phyloP scores from a whole-genome alignment of 2,888 invertebrate genomes.

The Troides oblongomaculatus region DNA sequence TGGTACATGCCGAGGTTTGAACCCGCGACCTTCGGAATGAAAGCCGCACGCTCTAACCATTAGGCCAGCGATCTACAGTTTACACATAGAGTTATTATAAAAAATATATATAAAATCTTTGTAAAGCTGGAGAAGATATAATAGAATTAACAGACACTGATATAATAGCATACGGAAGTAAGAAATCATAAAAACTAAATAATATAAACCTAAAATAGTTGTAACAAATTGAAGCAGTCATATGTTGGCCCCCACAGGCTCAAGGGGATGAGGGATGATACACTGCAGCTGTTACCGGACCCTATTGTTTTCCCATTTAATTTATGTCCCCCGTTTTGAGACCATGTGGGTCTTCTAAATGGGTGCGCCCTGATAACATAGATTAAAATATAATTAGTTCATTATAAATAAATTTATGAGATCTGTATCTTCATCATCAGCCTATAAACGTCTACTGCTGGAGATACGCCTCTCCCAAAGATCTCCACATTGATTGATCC shows the following conservation, averaged over 20 bases:
- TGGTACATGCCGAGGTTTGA: too few species aligned
- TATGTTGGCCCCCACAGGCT: neutral
- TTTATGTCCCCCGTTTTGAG: conserved; percentile 23
- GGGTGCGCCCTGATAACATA: conserved; percentile 8
- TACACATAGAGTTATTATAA: too few species aligned
- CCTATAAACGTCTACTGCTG: too few species aligned
- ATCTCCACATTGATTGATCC: too few species aligned
- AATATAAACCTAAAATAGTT: neutral
- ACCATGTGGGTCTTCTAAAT: conserved; percentile 9
- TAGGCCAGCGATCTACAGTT: too few species aligned
- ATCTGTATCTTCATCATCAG: neutral
- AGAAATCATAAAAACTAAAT: neutral
- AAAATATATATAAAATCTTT: too few species aligned
- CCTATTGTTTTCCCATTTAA: conserved; percentile 25
- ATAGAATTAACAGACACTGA: too few species aligned
- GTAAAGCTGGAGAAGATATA: too few species aligned
- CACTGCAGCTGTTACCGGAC: conserved; percentile 19
- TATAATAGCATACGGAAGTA: neutral
- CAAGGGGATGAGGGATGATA: conserved; percentile 19
- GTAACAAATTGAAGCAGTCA: neutral
- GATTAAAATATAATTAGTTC: neutral
- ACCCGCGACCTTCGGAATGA: too few species aligned
- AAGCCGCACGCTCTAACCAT: too few species aligned
- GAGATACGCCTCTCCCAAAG: too few species aligned
- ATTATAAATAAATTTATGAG: neutral